Evolutionary conservation across 2,113 vertebrate species (phyloP).

Genomic region (Pangasianodon hypophthalmus): DNA sequence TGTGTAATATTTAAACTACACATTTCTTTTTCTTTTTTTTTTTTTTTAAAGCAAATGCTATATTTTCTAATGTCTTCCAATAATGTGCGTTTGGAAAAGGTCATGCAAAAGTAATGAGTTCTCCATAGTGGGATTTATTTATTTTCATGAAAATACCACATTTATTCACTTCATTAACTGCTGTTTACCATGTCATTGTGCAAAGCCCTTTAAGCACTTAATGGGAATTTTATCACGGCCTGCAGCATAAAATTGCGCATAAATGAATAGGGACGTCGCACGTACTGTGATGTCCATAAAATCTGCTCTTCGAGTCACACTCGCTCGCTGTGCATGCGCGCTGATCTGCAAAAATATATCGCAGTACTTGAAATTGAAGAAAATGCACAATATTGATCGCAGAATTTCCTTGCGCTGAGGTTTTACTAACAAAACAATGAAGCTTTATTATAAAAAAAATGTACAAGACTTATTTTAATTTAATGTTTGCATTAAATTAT

Average conservation of each 20-base stretch:
- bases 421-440: not conserved
- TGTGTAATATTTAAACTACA: not conserved
- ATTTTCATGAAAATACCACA: not conserved
- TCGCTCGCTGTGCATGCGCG: not conserved
- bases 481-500: too few species aligned
- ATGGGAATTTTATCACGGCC: constrained; percentile 25
- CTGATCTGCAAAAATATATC: not conserved
- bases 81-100: not conserved
- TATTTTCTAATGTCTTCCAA: not conserved
- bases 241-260: not conserved
- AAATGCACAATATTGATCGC: not conserved
- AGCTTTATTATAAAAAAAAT: not conserved
- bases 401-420: not conserved
- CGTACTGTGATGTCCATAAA: not conserved
- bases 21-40: not conserved
- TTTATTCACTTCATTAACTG: constrained; percentile 23
- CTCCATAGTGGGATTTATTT: not conserved
- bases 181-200: constrained; percentile 24
- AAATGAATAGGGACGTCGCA: not conserved
- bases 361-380: not conserved
- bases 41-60: not conserved
- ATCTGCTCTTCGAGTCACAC: not conserved
- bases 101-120: constrained; percentile 23
- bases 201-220: constrained; percentile 28
- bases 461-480: not conserved